Evolutionary conservation across 2,113 vertebrate species (phyloP).

Genomic region (Lophotis ruficrista): DNA sequence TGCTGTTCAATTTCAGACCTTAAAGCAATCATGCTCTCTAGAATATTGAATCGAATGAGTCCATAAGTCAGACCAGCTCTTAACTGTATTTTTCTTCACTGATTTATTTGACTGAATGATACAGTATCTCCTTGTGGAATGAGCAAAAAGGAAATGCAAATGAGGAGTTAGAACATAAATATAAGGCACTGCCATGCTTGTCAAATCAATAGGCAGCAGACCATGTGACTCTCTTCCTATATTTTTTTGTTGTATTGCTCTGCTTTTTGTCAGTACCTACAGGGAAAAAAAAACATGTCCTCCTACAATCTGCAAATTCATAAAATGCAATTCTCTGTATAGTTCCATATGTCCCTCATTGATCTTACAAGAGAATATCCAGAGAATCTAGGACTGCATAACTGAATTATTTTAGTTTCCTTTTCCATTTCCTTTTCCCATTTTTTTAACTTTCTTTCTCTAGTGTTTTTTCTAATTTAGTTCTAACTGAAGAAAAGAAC

Average conservation of each 20-base stretch:
- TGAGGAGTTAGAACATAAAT: constrained; percentile 2
- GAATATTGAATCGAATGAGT: constrained; percentile 71
- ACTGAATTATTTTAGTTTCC: constrained; percentile 35
- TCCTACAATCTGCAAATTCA: not conserved
- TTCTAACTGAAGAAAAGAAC: not conserved
- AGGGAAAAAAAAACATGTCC: rapidly evolving
- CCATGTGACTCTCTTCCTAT: not conserved
- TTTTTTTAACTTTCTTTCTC: not conserved
- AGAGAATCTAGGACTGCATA: not conserved
- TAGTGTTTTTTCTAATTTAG: not conserved
- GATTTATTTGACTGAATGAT: constrained; percentile 66
- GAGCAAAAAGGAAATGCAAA: constrained; percentile 43
- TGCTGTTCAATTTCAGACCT: constrained; percentile 66
- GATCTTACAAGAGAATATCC: not conserved
- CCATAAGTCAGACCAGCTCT: constrained; percentile 48
- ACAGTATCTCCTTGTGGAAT: not conserved
- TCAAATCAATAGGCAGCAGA: not conserved
- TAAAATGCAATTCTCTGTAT: not conserved
- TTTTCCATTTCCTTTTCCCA: constrained; percentile 13
- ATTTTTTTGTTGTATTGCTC: not conserved
- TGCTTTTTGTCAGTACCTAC: not conserved
- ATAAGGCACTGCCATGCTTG: not conserved
- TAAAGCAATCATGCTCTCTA: constrained; percentile 68
- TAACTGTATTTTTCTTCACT: constrained; percentile 54
- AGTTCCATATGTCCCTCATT: not conserved